Conservation (phyloP, 2,797 vertebrate genomes). For the Liparis tanakae region DNA sequence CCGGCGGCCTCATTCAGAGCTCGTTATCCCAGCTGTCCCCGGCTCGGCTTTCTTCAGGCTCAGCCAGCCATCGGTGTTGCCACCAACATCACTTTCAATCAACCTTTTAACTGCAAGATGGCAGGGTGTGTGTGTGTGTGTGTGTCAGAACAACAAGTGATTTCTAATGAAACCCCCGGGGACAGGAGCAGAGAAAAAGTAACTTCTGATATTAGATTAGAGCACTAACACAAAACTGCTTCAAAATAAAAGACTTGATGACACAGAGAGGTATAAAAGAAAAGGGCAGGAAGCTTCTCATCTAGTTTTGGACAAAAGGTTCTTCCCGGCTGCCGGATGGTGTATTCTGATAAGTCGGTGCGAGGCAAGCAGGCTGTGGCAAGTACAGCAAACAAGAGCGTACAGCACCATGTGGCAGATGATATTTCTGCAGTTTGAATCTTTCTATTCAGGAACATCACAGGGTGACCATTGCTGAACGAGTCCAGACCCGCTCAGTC, state of each 20-base stretch:
- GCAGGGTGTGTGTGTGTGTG: constrained; percentile 53
- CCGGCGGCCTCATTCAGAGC: constrained; percentile 85
- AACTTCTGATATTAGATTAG: constrained; percentile 28
- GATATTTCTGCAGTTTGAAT: constrained; percentile 64
- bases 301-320: constrained; percentile 45
- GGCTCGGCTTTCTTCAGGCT: constrained; percentile 82
- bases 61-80: constrained; percentile 87
- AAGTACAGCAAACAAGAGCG: constrained; percentile 63
- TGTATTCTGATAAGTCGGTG: constrained; percentile 63
- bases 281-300: constrained; percentile 30
- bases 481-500: constrained; percentile 60
- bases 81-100: constrained; percentile 89
- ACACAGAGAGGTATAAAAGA: neutral
- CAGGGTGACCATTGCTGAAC: constrained; percentile 56
- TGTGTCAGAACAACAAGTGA: constrained; percentile 78
- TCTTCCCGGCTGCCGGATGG: constrained; percentile 54
- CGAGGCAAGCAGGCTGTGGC: constrained; percentile 68
- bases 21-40: constrained; percentile 80
- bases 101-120: constrained; percentile 84
- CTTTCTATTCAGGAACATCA: constrained; percentile 64
- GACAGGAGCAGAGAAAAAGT: constrained; percentile 27
- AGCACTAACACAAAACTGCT: constrained; percentile 5
- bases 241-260: constrained; percentile 24
- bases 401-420: constrained; percentile 56
- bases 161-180: constrained; percentile 80